Base-by-base conservation (phyloP, 1,140 invertebrate genomes). In the Camponotus floridanus region DNA sequence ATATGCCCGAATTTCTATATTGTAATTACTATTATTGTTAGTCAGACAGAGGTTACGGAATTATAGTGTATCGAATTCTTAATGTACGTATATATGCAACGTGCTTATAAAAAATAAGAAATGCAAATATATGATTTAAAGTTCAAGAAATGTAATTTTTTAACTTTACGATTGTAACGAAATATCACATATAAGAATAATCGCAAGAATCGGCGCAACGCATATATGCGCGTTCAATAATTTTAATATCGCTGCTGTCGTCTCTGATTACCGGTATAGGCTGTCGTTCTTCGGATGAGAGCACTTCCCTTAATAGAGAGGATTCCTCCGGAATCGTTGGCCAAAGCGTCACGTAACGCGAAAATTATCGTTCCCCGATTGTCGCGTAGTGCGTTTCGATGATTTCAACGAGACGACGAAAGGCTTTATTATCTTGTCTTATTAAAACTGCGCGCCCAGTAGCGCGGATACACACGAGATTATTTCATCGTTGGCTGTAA, bases 301-400 rank as follows among this genome's bases (percentile, higher is more conserved):
- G 36, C 39, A 51, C 31, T 61, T 36, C 33, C 42, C 31, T 62
- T 83, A 79, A 65, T 33, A 64, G 61, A 15, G 45, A 74, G 21
- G 79, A 76, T 62, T 86, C 61, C 73, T 57, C 31, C 7, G 39
- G 61, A 71, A 36, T 61, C 55, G 39, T 18, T 11, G 68, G 45
- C 86, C 87, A 86, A 88, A 85, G 85, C 84, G 91, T 89, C 91
- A 88, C 62, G 88, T 89, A 90, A 86, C 76, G 86, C 79, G 85
- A 91, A 91, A 93, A 89, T 92, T 91, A 92, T 93, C 87, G 87
- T 87, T 78, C 83, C 55, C 76, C 86, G 91, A 93, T 92, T 91
- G 88, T 87, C 81, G 71, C 88, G 86, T 89, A 91, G 91, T 90
- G 86, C 84, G 80, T 86, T 45, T 62, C 73, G 86, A 70, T 79